Conservation (phyloP, 2,113 vertebrate genomes). For the Tichodroma muraria region DNA sequence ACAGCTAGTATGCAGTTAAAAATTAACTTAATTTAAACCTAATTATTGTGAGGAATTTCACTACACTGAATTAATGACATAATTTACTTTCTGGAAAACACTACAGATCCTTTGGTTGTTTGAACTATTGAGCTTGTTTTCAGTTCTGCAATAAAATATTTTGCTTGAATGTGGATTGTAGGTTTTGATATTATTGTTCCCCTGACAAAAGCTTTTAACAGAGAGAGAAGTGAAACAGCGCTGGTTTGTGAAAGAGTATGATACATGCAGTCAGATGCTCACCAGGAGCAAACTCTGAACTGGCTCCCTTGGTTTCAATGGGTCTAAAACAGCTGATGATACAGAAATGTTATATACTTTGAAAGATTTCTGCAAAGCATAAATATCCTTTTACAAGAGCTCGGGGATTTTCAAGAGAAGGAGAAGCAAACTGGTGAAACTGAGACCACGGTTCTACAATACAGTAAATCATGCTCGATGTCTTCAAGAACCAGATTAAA, state of each 20-base stretch:
- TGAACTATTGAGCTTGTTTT: neutral
- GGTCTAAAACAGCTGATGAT: neutral
- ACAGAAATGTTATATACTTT: neutral
- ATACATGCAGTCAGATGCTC: neutral
- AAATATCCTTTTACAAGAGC: neutral
- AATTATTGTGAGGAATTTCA: neutral
- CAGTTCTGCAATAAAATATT: neutral
- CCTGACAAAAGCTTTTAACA: neutral
- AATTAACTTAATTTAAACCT: neutral
- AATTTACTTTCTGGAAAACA: neutral
- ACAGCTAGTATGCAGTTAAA: neutral
- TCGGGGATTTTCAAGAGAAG: neutral
- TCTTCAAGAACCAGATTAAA: neutral
- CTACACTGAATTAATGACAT: neutral
- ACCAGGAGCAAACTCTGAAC: neutral
- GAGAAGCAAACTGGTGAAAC: neutral
- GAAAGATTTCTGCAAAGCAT: neutral
- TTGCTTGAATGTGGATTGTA: neutral
- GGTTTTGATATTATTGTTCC: neutral
- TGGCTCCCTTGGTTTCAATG: neutral
- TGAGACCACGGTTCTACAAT: neutral
- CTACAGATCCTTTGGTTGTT: neutral
- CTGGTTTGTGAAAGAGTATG: neutral
- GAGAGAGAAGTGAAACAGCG: neutral
- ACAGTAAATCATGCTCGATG: neutral